Base-by-base conservation (phyloP, 2,113 vertebrate species). In the Meles meles region DNA sequence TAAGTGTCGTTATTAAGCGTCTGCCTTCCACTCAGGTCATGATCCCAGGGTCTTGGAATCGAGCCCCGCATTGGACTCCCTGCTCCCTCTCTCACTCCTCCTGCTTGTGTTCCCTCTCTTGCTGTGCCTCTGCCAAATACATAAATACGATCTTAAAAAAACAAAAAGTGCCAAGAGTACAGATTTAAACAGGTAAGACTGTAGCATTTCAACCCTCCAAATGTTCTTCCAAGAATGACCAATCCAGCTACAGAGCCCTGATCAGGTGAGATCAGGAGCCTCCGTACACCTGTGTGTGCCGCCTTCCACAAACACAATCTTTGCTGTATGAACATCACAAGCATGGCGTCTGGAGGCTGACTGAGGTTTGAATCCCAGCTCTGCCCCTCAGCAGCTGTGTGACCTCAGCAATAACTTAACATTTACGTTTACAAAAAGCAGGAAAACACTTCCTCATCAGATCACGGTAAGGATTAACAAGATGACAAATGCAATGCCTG, bases 401-500 rank as follows among this genome's bases (percentile, higher is more conserved):
- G 44, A 83, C 57, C 44, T 23, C n/a, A 20, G 20, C n/a, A 42
- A 10, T 34, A 65, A 65, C 7, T 7, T 49, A 9, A 7, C 44
- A 47, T 49, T 31, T 77, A 61, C 39, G 5, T 49, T 76, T 27
- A 94, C 67, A 52, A 83, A 65, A 55, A 76, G 27, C 84, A 96
- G 39, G 14, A 52, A 21, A 14, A 11, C 4, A 9, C 72, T 0
- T 37, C 34, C 47, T 65, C 47, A 10, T 39, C 14, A 10, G 15
- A 42, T 3, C 4, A 5, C 17, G 5, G 21, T n/a, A 39, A 63
- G 72, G 29, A 59, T 37, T 65, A 55, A 57, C 1, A 5, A 85
- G 31, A 20, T 4, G 2, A 14, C 10, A 11, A 27, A 20, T 2
- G 17, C 6, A 21, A 14, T 0, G 0, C 14, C 0, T 5, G 0